Base-by-base conservation (phyloP, 1,140 invertebrate species). In the Drosophila santomea region DNA sequence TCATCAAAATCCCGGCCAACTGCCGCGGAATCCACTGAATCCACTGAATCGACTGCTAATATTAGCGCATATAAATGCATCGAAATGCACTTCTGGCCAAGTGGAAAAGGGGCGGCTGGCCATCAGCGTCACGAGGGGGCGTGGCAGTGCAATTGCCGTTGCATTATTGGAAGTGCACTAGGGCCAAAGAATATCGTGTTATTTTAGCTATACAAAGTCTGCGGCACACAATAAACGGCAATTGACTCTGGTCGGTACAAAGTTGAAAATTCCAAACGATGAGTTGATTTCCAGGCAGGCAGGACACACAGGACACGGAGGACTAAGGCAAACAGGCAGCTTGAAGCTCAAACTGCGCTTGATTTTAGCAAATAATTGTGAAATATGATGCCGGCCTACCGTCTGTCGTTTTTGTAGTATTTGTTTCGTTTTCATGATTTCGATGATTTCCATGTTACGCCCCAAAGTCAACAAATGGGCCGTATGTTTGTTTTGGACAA, bases 141-240 rank as follows among this genome's bases (percentile, higher is more conserved):
- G 56, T 28, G 54, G 39, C 52, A 54, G 47, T 47, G 51, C 35
- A 51, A 51, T 48, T 50, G 52, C 32, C 48, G 66, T 20, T 77
- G 74, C 74, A 77, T 77, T 77, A 77, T 77, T 58, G 74, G 20
- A 77, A 76, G 74, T 55, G 54, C 35, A 67, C 64, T 77, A 44
- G 52, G 62, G 36, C 58, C 71, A 64, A 76, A 78, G 57, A 78
- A 76, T 79, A 79, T 79, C 58, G 67, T 89, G 81, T 90, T 90
- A 90, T 91, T 91, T 91, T 91, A 82, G 84, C 81, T 91, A 78
- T 91, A 91, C 89, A 91, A 91, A 91, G 89, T 91, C 89, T 91
- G 89, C 89, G 80, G 88, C 78, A 51, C 62, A 80, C 76, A 89
- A 86, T 86, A 76, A 83, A 80, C 79, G 80, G 20, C 85, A 89